Evolutionary conservation across 1,140 invertebrate genomes (phyloP), one percentile per base, ranked within the genome.

Genomic region (Vollenhovia emeryi): DNA sequence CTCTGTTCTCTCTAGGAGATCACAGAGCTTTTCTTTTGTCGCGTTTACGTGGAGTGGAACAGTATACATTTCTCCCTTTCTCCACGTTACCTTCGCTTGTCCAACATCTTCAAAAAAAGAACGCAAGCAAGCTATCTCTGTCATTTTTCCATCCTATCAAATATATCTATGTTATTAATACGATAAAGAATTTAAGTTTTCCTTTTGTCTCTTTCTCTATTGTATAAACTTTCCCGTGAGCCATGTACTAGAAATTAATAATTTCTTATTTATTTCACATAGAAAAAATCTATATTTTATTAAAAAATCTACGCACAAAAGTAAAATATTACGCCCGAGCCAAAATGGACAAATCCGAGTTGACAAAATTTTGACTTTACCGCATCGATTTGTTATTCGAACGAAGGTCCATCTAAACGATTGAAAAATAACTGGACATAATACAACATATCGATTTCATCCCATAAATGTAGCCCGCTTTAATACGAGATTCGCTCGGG

Each of bases 331-430:
- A 45, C 7, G 18, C 2, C 1, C 8, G 45, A 69, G 15, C 0
- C 7, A 24, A 48, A n/a, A 24, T 45, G 3, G 7, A 40, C 5
- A 21, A 36, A 8, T 40, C n/a, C 8, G 43, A 68, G 40, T 21
- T 24, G n/a, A 8, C 9, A 24, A 45, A 27, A 27, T 43, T 18
- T 59, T 7, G 11, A 30, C 3, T 45, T 71, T 50, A 52, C n/a
- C 30, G 15, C 11, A 36, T 0, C n/a, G 5, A 21, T 55, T 57
- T 5, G 5, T 30, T 21, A n/a, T 50, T 1, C 5, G 13, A 62
- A 75, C 18, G 8, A 75, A 76, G 18, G 24, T 78, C 3, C n/a
- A 66, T 78, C 13, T 21, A 43, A 36, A 43, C 13, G 60, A 36
- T 36, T 50, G 52, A 68, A 36, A 50, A 36, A 8, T 45, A 4